phyloP scores from a whole-genome alignment of 2,797 vertebrate genomes.

The Microctenopoma lineatum region DNA sequence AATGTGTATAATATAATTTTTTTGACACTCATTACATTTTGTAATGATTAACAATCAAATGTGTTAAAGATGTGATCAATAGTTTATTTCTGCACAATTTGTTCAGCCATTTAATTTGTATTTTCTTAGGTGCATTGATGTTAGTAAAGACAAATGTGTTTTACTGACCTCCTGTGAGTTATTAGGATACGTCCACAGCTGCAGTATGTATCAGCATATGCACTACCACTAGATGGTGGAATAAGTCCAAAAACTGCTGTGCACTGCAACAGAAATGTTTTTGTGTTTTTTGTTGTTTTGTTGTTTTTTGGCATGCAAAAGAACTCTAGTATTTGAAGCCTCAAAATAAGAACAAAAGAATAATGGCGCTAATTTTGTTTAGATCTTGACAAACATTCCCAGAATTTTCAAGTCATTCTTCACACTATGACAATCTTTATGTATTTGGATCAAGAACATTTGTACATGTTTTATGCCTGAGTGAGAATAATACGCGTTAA shows the following conservation, averaged over 20 bases:
- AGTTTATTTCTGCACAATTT: neutral
- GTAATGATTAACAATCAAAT: conserved; percentile 25
- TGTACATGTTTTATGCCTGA: conserved; percentile 10
- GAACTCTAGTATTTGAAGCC: conserved; percentile 25
- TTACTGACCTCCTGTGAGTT: conserved; percentile 34
- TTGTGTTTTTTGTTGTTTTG: neutral
- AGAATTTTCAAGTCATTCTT: neutral
- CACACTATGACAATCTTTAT: conserved; percentile 1
- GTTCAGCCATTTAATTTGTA: neutral
- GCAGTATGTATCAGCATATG: conserved; percentile 15
- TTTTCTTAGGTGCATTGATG: neutral
- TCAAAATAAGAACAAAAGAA: conserved; percentile 10
- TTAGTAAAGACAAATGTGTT: conserved; percentile 9
- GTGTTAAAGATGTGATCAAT: conserved; percentile 5
- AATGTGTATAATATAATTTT: neutral
- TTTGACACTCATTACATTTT: neutral
- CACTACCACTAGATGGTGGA: conserved; percentile 75
- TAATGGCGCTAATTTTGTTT: neutral
- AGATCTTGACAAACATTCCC: neutral
- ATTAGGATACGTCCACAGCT: neutral
- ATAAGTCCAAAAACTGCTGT: conserved; percentile 54
- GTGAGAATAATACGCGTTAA: conserved; percentile 21
- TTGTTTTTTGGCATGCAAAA: conserved; percentile 7
- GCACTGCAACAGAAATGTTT: neutral
- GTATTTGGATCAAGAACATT: conserved; percentile 16